Percentiles rank a stretch among this genome's conserved stretches.
phyloP scores from a whole-genome alignment of 2,797 vertebrate genomes.

The Eutrigla gurnardus region DNA sequence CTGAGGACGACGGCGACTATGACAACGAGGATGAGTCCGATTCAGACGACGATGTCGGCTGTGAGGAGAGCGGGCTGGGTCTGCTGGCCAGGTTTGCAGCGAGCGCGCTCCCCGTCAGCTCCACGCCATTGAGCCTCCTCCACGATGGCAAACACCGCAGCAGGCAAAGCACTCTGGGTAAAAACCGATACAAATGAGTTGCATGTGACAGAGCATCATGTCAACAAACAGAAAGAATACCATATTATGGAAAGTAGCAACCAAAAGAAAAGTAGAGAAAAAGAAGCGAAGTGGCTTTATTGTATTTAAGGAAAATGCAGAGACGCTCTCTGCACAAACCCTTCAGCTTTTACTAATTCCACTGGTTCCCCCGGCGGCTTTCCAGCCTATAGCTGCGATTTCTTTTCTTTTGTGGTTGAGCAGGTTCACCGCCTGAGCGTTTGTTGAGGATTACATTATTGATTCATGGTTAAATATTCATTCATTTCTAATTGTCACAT shows the following conservation, averaged over 20 bases:
- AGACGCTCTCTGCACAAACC: neutral
- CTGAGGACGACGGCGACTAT: constrained; percentile 86
- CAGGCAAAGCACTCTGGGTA: constrained; percentile 92
- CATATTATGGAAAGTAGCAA: constrained; percentile 1
- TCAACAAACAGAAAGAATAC: neutral
- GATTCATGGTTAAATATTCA: constrained; percentile 66
- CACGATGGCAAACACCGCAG: constrained; percentile 93
- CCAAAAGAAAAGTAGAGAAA: neutral
- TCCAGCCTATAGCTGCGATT: constrained; percentile 24
- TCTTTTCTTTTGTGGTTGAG: constrained; percentile 33
- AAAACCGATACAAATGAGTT: constrained; percentile 23
- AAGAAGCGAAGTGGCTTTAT: neutral
- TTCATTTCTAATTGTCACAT: constrained; percentile 69
- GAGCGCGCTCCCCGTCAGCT: constrained; percentile 89
- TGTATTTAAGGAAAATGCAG: neutral
- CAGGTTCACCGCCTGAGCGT: constrained; percentile 38
- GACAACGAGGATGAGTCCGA: constrained; percentile 83
- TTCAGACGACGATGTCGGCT: constrained; percentile 70
- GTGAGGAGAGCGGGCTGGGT: constrained; percentile 94
- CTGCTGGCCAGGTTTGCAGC: constrained; percentile 94
- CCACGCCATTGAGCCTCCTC: constrained; percentile 86
- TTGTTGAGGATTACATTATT: constrained; percentile 56
- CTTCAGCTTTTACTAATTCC: constrained; percentile 2
- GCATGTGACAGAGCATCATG: neutral
- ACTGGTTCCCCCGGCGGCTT: neutral